phyloP scores from a whole-genome alignment of 2,888 invertebrate species.

The Cephus nigrinus region DNA sequence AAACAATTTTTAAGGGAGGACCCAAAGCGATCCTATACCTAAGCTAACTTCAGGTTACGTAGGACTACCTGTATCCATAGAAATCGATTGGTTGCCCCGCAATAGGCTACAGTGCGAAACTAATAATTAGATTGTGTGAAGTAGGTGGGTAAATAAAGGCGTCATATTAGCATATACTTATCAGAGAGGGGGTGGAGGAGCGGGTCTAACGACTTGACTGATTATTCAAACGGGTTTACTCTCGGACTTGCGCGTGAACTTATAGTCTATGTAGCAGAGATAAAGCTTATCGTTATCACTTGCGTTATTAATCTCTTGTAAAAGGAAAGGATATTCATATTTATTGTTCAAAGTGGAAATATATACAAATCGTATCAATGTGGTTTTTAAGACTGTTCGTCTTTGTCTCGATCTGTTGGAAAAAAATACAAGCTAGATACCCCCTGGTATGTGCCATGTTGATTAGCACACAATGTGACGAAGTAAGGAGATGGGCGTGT shows the following conservation, averaged over 20 bases:
- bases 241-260: neutral
- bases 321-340: neutral
- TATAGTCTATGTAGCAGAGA: neutral
- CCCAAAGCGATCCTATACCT: neutral
- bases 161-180: neutral
- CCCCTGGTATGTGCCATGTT: conserved; percentile 35
- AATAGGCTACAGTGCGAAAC: neutral
- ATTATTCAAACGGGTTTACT: neutral
- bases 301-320: neutral
- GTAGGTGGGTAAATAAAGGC: neutral
- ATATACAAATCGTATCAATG: neutral
- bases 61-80: neutral
- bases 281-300: neutral
- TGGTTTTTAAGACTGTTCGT: neutral
- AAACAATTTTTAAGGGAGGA: neutral
- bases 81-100: neutral
- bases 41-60: neutral
- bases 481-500: conserved; percentile 2
- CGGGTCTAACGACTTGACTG: neutral
- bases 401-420: neutral
- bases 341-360: neutral
- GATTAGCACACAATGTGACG: conserved; percentile 47
- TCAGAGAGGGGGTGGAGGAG: neutral
- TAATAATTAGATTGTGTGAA: neutral
- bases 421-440: neutral